Conservation (phyloP, 2,797 vertebrate genomes). For the Centroberyx gerrardi region DNA sequence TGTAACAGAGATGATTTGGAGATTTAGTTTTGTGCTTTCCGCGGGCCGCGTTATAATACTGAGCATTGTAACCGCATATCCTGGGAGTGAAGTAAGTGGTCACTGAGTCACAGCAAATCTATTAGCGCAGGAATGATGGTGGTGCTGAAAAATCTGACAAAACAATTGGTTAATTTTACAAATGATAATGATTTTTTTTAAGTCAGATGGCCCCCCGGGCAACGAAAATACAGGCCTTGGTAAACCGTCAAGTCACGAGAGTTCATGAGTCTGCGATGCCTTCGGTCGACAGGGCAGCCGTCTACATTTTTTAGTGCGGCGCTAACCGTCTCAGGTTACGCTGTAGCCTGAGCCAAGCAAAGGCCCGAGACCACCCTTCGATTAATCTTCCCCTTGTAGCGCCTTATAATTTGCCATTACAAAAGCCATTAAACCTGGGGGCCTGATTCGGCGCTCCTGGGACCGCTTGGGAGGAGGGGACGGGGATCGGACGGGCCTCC, state of each 20-base stretch:
- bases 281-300: conserved; percentile 79
- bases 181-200: conserved; percentile 87
- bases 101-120: conserved; percentile 77
- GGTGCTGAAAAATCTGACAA: conserved; percentile 87
- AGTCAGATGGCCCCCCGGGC: conserved; percentile 75
- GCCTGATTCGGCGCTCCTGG: conserved; percentile 80
- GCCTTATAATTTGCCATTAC: conserved; percentile 91
- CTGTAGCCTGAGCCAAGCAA: conserved; percentile 74
- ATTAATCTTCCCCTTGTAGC: conserved; percentile 92
- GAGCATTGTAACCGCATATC: conserved; percentile 72
- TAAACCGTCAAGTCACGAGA: conserved; percentile 74
- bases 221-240: conserved; percentile 79
- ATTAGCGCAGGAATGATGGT: conserved; percentile 86
- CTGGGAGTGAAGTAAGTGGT: conserved; percentile 75
- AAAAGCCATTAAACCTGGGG: conserved; percentile 87
- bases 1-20: conserved; percentile 70
- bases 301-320: conserved; percentile 82
- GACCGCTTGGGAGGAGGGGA: conserved; percentile 75
- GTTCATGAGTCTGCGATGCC: conserved; percentile 81
- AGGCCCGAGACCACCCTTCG: conserved; percentile 83
- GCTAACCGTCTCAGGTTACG: conserved; percentile 87
- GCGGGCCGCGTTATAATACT: conserved; percentile 54
- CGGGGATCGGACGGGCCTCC: conserved; percentile 73
- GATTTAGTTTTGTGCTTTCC: conserved; percentile 58
- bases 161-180: conserved; percentile 91